phyloP scores from a whole-genome alignment of 1,140 invertebrate species.

The Trypoxylus dichotomus region DNA sequence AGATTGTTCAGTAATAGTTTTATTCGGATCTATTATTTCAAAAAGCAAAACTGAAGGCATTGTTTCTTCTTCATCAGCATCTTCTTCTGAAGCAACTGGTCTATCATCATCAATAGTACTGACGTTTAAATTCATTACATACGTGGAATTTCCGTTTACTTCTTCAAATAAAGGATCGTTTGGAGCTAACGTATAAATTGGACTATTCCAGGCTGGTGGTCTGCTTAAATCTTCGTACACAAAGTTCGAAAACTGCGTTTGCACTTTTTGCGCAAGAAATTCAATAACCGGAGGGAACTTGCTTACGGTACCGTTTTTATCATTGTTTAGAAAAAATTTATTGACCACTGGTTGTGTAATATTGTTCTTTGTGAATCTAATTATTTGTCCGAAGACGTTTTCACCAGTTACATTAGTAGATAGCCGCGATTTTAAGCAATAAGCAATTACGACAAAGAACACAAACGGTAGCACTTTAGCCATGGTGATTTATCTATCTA shows the following conservation, averaged over 20 bases:
- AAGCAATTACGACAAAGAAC: background rate
- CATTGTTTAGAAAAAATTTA: background rate
- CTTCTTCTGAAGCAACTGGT: background rate
- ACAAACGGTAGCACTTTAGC: background rate
- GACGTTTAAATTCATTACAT: background rate
- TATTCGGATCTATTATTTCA: conserved; percentile 34
- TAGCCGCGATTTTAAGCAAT: background rate
- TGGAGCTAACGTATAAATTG: conserved; percentile 46
- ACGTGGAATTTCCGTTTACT: background rate
- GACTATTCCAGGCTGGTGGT: conserved; percentile 50
- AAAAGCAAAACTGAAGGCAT: background rate
- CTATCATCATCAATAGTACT: background rate
- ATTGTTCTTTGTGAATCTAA: background rate
- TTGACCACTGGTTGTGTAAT: background rate
- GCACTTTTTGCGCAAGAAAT: conserved; percentile 63
- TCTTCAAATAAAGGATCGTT: conserved; percentile 29
- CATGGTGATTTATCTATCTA: background rate
- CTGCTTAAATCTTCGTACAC: conserved; percentile 56
- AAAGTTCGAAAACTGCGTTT: conserved; percentile 62
- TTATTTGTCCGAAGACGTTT: background rate
- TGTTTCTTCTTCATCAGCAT: background rate
- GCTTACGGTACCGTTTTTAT: conserved; percentile 49
- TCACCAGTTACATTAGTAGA: background rate
- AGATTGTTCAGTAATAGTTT: background rate
- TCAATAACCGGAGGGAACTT: conserved; percentile 66